Base-by-base conservation (phyloP, 2,797 vertebrate species). In the Peromyscus attwateri region DNA sequence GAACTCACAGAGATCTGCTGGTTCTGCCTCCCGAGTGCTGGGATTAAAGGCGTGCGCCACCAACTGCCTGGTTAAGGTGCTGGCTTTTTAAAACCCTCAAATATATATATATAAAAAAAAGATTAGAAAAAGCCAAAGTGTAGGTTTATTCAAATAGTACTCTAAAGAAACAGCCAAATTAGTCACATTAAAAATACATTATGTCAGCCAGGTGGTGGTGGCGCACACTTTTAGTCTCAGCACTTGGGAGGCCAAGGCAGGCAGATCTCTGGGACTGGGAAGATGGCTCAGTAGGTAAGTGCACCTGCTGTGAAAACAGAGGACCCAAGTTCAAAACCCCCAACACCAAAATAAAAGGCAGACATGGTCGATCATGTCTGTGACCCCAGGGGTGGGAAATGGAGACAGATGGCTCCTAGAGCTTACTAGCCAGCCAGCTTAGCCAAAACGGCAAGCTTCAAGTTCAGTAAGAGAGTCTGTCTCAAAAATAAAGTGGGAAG, bases 111-210 rank as follows among this genome's bases (percentile, higher is more conserved):
- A 2, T 60, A 84, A 81, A 73, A 3, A 87, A 57, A 25, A 93
- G 27, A 71, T 40, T 9, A 66, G 66, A 84, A 93, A 87, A 92
- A 93, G 60, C 37, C n/a, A 31, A 95, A 91, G 37, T 71, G 25
- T 49, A 88, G 40, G 17, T 75, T 70, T 89, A 62, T 52, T 34
- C n/a, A 93, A 40, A 9, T 12, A 95, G 55, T 71, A 73, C 5
- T 31, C 60, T 37, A 82, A 87, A 90, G 60, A 93, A 85, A 80
- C 49, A 49, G 55, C 16, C 23, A 60, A 62, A 92, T 31, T 3
- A 68, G 77, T 80, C n/a, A 43, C 10, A 75, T 71, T 49, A 92
- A 64, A 25, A 66, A 80, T 68, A 91, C 10, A 79, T n/a, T 68
- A 19, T 34, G 19, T 68, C 23, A 75, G 23, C 40, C 40, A 46